Evolutionary conservation across 2,888 invertebrate genomes (phyloP).

Genomic region (Agrochola circellaris): DNA sequence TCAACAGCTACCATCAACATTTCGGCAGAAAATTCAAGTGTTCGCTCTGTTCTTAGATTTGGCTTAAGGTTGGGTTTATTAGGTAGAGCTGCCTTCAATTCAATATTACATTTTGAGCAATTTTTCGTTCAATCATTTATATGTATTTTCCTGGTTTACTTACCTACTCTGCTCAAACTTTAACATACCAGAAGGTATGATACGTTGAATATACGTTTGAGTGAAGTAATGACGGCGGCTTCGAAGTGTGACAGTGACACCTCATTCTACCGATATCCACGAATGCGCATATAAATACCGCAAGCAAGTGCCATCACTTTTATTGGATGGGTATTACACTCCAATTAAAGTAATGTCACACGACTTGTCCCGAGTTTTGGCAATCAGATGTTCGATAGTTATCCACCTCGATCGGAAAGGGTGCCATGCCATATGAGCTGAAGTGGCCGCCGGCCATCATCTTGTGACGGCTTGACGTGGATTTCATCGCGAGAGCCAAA

Average conservation of each 20-base stretch:
- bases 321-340: background rate
- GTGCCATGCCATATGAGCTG: constrained; percentile 1
- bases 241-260: background rate
- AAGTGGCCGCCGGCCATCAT: constrained; percentile 16
- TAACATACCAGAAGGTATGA: no score
- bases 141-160: background rate
- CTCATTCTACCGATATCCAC: constrained; percentile 1
- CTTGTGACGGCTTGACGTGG: constrained; percentile 30
- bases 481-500: constrained; percentile 33
- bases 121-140: background rate
- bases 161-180: background rate
- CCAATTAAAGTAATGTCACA: constrained; percentile 50
- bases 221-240: background rate
- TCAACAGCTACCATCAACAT: background rate
- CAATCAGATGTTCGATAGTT: constrained; percentile 23
- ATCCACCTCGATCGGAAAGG: background rate
- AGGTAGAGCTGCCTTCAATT: background rate
- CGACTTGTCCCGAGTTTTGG: constrained; percentile 34
- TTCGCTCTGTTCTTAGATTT: background rate
- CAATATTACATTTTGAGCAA: background rate
- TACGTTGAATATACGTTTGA: no score
- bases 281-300: constrained; percentile 19
- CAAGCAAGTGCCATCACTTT: background rate
- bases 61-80: background rate
- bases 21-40: background rate